These are phyloP conservation scores for Gastrophryne carolinensis DNA, from an alignment of 2,797 vertebrate genomes.

Conservation along the genomic window DNA sequence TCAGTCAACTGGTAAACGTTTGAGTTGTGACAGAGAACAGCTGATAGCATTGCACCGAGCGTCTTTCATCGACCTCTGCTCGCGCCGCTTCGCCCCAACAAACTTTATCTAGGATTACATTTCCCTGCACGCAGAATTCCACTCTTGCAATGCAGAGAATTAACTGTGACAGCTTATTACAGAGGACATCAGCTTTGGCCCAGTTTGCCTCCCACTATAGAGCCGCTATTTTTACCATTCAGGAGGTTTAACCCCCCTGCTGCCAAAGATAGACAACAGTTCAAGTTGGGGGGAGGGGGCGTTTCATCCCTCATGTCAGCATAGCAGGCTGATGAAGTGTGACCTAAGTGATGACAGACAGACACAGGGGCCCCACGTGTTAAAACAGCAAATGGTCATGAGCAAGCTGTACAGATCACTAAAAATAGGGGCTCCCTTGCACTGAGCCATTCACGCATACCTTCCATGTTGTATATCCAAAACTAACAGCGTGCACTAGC, in stretches of 20 bases:
- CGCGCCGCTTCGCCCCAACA: background rate
- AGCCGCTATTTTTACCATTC: constrained; percentile 18
- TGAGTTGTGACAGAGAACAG: background rate
- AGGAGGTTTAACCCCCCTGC: background rate
- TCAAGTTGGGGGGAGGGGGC: background rate
- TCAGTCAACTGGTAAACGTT: background rate
- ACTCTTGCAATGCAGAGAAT: constrained; percentile 25
- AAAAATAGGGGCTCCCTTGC: constrained; percentile 26
- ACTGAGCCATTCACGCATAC: background rate
- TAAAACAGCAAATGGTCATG: background rate
- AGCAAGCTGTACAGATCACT: constrained; percentile 11
- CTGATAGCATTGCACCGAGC: background rate
- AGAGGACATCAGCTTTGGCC: background rate
- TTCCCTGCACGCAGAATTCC: background rate
- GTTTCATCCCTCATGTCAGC: background rate
- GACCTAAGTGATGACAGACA: background rate
- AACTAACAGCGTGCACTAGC: background rate
- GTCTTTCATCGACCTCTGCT: background rate
- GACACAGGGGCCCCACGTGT: constrained; percentile 18
- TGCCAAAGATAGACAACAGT: background rate
- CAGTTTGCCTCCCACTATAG: background rate
- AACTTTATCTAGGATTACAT: background rate
- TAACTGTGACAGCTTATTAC: background rate
- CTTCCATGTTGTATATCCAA: constrained; percentile 2
- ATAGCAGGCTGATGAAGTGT: background rate